A percentile compares a stretch with the other conserved stretches of the same genome.
Evolutionary conservation across 2,113 vertebrate genomes (phyloP).

Genomic region (Bolborhynchus lineola): DNA sequence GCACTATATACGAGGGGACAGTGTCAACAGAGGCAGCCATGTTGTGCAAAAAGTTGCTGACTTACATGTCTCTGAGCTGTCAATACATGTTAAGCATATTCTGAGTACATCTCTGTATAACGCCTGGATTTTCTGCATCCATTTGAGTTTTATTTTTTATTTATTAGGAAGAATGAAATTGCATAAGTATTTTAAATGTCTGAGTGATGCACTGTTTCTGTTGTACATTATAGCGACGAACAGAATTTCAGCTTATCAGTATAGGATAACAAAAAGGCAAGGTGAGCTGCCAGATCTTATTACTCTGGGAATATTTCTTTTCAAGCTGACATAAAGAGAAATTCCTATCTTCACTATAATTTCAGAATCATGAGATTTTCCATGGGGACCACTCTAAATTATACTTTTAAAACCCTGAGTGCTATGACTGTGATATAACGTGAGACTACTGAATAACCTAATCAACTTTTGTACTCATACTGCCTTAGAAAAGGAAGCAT

Average conservation of each 20-base stretch:
- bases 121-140: background rate
- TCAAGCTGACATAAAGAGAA: background rate
- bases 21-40: too few species aligned
- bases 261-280: background rate
- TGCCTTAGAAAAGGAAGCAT: background rate
- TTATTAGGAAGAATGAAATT: background rate
- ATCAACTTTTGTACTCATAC: background rate
- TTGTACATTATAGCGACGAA: background rate
- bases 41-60: too few species aligned
- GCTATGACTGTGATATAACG: fast-evolving
- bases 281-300: background rate
- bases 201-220: background rate
- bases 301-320: background rate
- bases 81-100: too few species aligned
- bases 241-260: background rate
- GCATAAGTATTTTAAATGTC: background rate
- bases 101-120: too few species aligned
- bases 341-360: background rate
- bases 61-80: too few species aligned
- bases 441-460: background rate
- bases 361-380: background rate
- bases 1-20: too few species aligned
- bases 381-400: background rate
- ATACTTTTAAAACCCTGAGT: background rate
- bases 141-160: background rate